phyloP scores from a whole-genome alignment of 2,888 invertebrate species.

The Morinoia aosen region DNA sequence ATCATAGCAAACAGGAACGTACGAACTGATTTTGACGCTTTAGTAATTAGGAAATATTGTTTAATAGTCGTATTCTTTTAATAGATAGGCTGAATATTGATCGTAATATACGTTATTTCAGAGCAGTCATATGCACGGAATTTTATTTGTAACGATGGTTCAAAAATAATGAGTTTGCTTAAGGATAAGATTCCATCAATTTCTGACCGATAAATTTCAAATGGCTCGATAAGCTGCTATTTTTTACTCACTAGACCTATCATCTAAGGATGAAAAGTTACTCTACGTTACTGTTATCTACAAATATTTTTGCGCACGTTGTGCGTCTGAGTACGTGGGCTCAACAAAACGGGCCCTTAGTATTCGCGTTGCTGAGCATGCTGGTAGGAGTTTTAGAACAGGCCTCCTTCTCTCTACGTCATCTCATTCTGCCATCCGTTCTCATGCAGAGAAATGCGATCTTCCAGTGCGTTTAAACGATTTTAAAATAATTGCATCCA shows the following conservation, averaged over 20 bases:
- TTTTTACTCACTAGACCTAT: neutral
- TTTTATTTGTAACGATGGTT: neutral
- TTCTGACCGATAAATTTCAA: neutral
- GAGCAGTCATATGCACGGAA: neutral
- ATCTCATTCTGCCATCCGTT: too few species aligned
- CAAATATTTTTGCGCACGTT: too few species aligned
- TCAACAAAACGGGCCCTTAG: too few species aligned
- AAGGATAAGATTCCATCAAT: neutral
- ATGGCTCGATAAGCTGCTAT: neutral
- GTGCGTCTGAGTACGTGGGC: too few species aligned
- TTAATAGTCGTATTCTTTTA: neutral
- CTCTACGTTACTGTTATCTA: too few species aligned
- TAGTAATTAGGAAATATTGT: neutral
- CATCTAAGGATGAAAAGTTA: neutral
- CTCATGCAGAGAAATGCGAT: too few species aligned
- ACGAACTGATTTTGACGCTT: neutral
- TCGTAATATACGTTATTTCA: neutral
- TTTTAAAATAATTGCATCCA: too few species aligned
- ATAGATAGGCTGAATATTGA: neutral
- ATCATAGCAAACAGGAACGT: neutral
- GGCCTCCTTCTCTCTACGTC: too few species aligned
- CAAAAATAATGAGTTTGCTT: neutral
- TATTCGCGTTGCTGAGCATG: too few species aligned
- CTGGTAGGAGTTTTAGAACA: too few species aligned
- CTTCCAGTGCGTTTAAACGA: too few species aligned